phyloP scores from a whole-genome alignment of 2,888 invertebrate species.

The Limenitis camilla region DNA sequence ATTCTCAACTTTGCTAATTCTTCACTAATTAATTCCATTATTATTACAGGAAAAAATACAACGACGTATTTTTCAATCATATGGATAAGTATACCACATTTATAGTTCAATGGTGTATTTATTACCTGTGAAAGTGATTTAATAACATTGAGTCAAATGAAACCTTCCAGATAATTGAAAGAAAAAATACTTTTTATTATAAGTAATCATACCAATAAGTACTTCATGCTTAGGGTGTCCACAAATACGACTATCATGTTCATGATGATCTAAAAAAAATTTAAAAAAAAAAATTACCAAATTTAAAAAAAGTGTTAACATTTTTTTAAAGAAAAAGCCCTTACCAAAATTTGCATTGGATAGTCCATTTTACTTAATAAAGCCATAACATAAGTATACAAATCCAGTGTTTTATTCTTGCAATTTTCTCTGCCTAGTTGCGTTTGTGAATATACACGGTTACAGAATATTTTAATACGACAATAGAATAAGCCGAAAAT shows the following conservation, averaged over 20 bases:
- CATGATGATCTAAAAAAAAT: neutral
- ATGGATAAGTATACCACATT: too few relatives aligned
- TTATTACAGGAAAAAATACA: neutral
- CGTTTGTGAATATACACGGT: neutral
- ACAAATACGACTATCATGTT: neutral
- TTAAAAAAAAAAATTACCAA: neutral
- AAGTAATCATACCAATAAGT: neutral
- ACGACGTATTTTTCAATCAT: too few relatives aligned
- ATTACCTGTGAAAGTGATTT: too few relatives aligned
- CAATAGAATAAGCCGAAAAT: slow-evolving; percentile 6
- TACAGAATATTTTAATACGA: slow-evolving; percentile 2
- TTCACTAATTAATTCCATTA: neutral
- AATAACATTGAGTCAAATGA: too few relatives aligned
- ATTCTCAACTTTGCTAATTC: slow-evolving; percentile 1
- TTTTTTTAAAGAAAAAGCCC: too few relatives aligned
- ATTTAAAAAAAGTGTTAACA: too few relatives aligned
- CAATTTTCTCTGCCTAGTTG: neutral
- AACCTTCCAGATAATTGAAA: too few relatives aligned
- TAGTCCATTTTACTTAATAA: neutral
- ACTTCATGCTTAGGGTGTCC: neutral
- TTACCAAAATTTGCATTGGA: neutral
- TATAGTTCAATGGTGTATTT: too few relatives aligned
- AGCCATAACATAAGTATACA: neutral
- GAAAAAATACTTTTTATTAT: too few relatives aligned
- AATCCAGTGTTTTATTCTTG: neutral